Evolutionary conservation across 1,140 invertebrate genomes (phyloP).

Genomic region (Physella acuta): DNA sequence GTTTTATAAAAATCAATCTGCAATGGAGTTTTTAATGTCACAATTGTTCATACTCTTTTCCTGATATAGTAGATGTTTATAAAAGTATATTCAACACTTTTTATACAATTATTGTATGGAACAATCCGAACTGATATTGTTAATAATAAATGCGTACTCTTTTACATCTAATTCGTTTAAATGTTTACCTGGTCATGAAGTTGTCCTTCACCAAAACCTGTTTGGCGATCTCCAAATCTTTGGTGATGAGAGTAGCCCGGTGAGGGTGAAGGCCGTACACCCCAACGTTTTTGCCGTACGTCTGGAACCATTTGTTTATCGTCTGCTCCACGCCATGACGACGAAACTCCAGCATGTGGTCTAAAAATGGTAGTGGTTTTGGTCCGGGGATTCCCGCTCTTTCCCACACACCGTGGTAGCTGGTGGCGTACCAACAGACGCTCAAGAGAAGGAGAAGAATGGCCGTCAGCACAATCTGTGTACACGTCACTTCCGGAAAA

Average conservation of each 20-base stretch:
- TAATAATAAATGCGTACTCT: no score
- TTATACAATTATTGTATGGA: no score
- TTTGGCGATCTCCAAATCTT: constrained; percentile 1
- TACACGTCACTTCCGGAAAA: not conserved
- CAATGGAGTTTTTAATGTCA: no score
- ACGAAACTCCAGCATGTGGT: constrained; percentile 2
- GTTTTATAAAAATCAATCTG: no score
- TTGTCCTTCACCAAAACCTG: constrained; percentile 12
- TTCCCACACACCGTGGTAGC: constrained; percentile 9
- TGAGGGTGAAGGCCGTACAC: not conserved
- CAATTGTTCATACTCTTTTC: no score
- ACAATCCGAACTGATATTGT: no score
- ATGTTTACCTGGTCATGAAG: not conserved
- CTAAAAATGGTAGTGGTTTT: constrained; percentile 4
- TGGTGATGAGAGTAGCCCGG: constrained; percentile 8
- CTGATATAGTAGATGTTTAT: no score
- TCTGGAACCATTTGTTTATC: not conserved
- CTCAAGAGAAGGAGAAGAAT: not conserved
- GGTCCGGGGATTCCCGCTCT: not conserved
- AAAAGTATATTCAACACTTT: no score
- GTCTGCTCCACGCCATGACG: not conserved
- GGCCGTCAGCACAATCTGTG: not conserved
- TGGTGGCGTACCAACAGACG: not conserved
- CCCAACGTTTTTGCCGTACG: not conserved
- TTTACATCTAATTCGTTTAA: no score